Percentiles rank a stretch among this genome's conserved stretches.
Evolutionary conservation across 2,113 vertebrate species (phyloP).

Genomic region (Aleadryas rufinucha): DNA sequence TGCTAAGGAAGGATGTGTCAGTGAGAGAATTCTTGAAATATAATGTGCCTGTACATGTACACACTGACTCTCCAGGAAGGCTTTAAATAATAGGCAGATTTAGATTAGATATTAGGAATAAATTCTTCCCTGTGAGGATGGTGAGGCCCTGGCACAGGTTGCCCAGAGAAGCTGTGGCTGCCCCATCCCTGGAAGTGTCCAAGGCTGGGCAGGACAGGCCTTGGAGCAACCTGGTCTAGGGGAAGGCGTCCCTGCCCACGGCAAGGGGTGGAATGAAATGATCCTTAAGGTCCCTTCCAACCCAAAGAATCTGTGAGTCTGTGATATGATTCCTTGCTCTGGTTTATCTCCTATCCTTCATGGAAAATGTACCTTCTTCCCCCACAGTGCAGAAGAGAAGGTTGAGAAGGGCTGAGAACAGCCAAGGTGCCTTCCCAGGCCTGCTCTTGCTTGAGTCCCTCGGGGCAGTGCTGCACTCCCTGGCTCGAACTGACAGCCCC

Average conservation of each 20-base stretch:
- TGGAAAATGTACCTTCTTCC: neutral
- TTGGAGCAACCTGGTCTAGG: neutral
- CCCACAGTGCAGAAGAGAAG: neutral
- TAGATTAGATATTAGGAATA: neutral
- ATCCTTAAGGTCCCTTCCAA: neutral
- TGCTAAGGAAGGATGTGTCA: neutral
- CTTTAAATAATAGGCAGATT: neutral
- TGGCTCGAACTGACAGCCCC: neutral
- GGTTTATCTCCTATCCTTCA: neutral
- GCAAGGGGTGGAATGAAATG: neutral
- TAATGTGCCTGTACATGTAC: neutral
- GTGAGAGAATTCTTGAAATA: neutral
- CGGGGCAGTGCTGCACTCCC: fast-evolving
- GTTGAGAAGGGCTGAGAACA: neutral
- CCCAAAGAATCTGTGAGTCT: neutral
- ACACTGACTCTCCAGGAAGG: neutral
- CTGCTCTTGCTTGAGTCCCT: neutral
- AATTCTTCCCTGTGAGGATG: neutral
- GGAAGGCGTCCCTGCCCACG: neutral
- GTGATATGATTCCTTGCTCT: no score
- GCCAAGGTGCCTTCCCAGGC: neutral
- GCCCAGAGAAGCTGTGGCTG: neutral
- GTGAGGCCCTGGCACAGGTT: neutral
- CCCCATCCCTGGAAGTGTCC: neutral
- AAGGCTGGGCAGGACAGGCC: neutral